A percentile compares a stretch with the other conserved stretches of the same genome.
Conservation (phyloP, 2,113 vertebrate genomes). For the Ceratotherium simum region DNA sequence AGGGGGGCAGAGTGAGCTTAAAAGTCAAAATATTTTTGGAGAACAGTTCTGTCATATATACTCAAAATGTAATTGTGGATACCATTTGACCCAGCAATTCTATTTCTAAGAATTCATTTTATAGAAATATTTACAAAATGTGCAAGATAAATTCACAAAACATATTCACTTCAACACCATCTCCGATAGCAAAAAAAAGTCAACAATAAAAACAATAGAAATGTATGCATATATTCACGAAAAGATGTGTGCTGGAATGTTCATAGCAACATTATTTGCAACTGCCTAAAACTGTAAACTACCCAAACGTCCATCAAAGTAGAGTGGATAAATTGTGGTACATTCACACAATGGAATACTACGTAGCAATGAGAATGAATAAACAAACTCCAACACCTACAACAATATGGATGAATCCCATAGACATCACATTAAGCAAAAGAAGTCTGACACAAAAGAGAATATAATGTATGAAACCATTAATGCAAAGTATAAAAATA, state of each 20-base stretch:
- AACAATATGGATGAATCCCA: slow-evolving; percentile 6
- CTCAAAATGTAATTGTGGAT: background rate
- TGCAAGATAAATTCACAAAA: background rate
- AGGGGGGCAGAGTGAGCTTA: background rate
- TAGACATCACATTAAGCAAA: background rate
- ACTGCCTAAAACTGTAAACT: background rate
- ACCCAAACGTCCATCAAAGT: background rate
- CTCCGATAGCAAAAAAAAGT: background rate
- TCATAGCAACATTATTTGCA: background rate
- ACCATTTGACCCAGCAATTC: background rate
- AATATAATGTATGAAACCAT: background rate
- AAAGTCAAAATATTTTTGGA: slow-evolving; percentile 18
- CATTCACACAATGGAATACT: slow-evolving; percentile 50
- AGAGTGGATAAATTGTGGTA: slow-evolving; percentile 27
- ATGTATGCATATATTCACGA: background rate
- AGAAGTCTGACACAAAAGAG: background rate
- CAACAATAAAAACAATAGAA: background rate
- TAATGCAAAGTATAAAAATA: background rate
- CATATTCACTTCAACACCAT: background rate
- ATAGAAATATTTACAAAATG: background rate
- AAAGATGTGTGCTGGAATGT: background rate
- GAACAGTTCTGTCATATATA: background rate
- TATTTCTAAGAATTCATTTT: background rate
- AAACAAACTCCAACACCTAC: slow-evolving; percentile 10
- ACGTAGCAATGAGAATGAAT: slow-evolving; percentile 1